Evolutionary conservation across 1,140 invertebrate genomes (phyloP).

Genomic region (Drosophila bipectinata): DNA sequence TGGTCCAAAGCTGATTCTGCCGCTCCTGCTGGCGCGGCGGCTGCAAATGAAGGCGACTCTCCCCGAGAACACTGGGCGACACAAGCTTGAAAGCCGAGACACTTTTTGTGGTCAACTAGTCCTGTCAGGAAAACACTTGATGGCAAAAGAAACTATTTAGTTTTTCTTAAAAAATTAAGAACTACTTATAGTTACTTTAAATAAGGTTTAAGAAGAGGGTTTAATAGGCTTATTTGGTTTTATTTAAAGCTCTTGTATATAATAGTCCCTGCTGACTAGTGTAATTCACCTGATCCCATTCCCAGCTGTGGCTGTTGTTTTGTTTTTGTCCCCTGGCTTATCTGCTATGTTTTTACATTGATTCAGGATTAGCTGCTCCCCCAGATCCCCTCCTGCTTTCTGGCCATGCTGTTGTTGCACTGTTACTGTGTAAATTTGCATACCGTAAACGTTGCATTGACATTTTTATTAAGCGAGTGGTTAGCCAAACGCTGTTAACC

Average conservation of each 20-base stretch:
- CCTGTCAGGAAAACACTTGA: constrained; percentile 13
- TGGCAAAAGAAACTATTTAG: neutral
- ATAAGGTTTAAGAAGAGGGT: too few species aligned
- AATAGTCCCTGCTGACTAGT: constrained; percentile 19
- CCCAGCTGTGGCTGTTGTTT: constrained; percentile 26
- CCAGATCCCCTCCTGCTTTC: constrained; percentile 4
- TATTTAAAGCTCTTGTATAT: neutral
- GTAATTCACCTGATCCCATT: constrained; percentile 66
- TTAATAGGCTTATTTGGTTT: neutral
- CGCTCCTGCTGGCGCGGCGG: constrained; percentile 40
- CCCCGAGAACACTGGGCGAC: constrained; percentile 51
- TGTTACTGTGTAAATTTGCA: constrained; percentile 53
- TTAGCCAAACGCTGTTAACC: constrained; percentile 53
- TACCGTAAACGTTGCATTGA: constrained; percentile 67
- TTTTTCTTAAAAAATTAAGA: neutral
- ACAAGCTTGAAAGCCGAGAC: constrained; percentile 31
- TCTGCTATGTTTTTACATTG: constrained; percentile 70
- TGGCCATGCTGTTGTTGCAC: too few species aligned
- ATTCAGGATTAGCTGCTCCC: constrained; percentile 62
- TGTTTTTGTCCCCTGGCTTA: constrained; percentile 40
- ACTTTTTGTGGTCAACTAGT: constrained; percentile 23
- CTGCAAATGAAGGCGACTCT: constrained; percentile 57
- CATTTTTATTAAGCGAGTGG: constrained; percentile 73
- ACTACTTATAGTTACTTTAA: too few species aligned
- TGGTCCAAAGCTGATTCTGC: constrained; percentile 53